Conservation (phyloP, 1,140 invertebrate genomes). For the Aphelenchoides fujianensis region DNA sequence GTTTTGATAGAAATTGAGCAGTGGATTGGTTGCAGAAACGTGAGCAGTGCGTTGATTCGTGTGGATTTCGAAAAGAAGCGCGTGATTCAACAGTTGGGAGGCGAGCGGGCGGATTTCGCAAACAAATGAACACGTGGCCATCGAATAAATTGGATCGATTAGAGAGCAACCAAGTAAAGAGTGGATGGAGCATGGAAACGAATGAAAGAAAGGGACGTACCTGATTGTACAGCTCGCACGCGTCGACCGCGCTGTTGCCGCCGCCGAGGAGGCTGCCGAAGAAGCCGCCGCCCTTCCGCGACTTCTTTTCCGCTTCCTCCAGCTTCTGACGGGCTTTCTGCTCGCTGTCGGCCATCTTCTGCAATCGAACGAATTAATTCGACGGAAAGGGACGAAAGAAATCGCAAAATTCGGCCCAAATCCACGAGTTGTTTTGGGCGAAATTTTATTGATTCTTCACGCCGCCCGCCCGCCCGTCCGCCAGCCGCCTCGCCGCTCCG, state of each 20-base stretch:
- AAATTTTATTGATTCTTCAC: conserved; percentile 6
- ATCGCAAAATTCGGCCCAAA: conserved; percentile 2
- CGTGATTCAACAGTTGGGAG: not conserved
- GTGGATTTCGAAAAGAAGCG: no score
- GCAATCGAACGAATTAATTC: conserved; percentile 4
- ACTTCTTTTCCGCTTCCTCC: conserved; percentile 56
- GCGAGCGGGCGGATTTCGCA: not conserved
- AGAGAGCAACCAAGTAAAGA: not conserved
- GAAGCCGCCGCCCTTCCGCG: conserved; percentile 54
- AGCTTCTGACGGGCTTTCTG: conserved; percentile 52
- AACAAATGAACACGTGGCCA: not conserved
- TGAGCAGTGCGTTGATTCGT: no score
- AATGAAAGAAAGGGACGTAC: no score
- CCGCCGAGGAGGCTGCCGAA: conserved; percentile 47
- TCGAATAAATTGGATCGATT: no score
- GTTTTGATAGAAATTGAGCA: no score
- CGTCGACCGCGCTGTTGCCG: conserved; percentile 33
- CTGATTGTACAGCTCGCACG: conserved; percentile 53
- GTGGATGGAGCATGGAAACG: no score
- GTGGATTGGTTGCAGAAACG: no score
- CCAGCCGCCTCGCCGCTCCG: no score
- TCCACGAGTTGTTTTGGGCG: not conserved
- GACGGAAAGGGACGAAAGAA: not conserved
- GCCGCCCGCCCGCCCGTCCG: no score
- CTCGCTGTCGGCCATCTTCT: conserved; percentile 58